Conservation (phyloP, 2,888 invertebrate genomes). For the Nomada ruficornis region DNA sequence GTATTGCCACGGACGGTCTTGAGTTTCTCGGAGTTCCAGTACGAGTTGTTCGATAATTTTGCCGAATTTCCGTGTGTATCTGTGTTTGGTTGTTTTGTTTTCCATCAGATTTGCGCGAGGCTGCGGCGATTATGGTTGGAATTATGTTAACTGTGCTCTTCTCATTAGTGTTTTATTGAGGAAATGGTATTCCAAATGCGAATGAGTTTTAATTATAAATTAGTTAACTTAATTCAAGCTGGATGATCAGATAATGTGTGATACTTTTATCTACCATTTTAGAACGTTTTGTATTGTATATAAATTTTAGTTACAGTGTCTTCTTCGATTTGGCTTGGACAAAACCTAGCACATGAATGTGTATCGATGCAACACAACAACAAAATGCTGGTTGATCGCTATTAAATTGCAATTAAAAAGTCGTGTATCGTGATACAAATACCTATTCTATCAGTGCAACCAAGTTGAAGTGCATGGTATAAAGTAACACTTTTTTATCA, state of each 20-base stretch:
- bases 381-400: background rate
- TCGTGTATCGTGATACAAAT: constrained; percentile 3
- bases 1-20: constrained; percentile 1
- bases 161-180: too few relatives aligned
- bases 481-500: constrained; percentile 21
- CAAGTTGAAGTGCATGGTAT: constrained; percentile 3
- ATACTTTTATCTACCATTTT: background rate
- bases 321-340: background rate
- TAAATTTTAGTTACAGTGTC: background rate
- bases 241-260: too few relatives aligned
- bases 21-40: too few relatives aligned
- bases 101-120: too few relatives aligned
- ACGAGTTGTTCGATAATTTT: too few relatives aligned
- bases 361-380: background rate
- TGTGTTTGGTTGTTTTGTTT: too few relatives aligned
- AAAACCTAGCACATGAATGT: background rate
- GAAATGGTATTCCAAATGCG: too few relatives aligned
- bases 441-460: background rate
- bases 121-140: too few relatives aligned
- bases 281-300: background rate
- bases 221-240: too few relatives aligned
- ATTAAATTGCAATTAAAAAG: constrained; percentile 38
- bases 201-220: too few relatives aligned
- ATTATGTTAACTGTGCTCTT: too few relatives aligned
- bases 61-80: too few relatives aligned